Conservation (phyloP, 2,888 invertebrate species). For the Latrodectus elegans region DNA sequence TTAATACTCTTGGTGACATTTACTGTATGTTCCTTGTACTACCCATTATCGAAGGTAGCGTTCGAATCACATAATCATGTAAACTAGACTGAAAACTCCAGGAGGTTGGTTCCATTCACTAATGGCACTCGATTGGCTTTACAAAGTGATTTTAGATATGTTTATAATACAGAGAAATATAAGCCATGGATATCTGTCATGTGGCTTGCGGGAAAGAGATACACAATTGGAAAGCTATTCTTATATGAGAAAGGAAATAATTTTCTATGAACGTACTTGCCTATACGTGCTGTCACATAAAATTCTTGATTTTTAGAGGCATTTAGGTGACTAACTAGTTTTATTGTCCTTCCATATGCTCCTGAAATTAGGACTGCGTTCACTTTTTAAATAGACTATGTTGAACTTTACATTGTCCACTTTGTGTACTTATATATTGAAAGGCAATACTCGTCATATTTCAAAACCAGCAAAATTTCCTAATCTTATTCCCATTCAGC, state of each 20-base stretch:
- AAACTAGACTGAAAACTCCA: not conserved
- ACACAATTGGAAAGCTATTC: not conserved
- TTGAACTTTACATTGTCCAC: not conserved
- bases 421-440: constrained; percentile 1
- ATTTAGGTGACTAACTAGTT: not conserved
- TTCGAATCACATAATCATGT: not conserved
- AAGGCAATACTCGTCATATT: not conserved
- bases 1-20: not conserved
- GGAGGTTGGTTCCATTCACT: not conserved
- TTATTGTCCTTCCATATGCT: constrained; percentile 2
- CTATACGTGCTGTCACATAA: not conserved
- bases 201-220: too few species aligned
- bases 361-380: not conserved
- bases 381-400: not conserved
- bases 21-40: too few species aligned
- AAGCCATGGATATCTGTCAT: not conserved
- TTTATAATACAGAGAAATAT: not conserved
- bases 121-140: not conserved
- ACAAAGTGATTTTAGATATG: not conserved
- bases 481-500: not conserved
- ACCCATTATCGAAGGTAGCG: not conserved
- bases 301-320: not conserved
- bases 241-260: not conserved
- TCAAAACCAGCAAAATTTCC: not conserved
- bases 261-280: not conserved